Base-by-base conservation (phyloP, 2,113 vertebrate species). In the Serinus canaria region DNA sequence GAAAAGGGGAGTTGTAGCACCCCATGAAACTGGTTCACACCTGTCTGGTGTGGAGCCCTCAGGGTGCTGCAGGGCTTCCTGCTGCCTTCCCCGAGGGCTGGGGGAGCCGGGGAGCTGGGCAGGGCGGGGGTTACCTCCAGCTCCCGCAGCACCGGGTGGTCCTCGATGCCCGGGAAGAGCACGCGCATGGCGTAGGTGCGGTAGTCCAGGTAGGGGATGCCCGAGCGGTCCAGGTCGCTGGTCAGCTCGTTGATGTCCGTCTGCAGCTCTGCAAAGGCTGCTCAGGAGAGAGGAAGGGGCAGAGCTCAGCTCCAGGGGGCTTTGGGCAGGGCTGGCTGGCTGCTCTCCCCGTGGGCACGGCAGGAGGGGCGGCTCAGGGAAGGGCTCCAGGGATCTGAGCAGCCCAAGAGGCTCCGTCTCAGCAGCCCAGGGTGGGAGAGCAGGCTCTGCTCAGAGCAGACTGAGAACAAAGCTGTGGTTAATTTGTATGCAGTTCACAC, bases 191-290 rank as follows among this genome's bases (percentile, higher is more conserved):
- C 99, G 5, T 99, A 99, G 1, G 99, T 99, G 62, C 99, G 98
- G 60, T 99, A 99, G 97, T 99, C 99, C 70, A 99, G 98, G 96
- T 99, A 99, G 2, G 99, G 99, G 96, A 99, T 99, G 10, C 99
- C 99, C 0, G 99, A 98, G 75, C 99, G 98, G 97, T 99, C 99
- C 95, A 99, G 97, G 97, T 99, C 99, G 0, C 99, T 99, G 95
- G 99, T 99, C 89, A 99, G 97, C 96, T 99, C 99, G 18, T 99
- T 99, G 97, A 99, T 99, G 96, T 99, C 99, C 0, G 99, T 99
- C 97, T 99, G 99, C 79, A 99, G 98, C 98, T 99, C 99, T 3
- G 99, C 99, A 93, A 99, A 99, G 25, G 99, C 99, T 99, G 70
- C 43, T 33, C 1, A 56, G 59, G 63, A 79, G 56, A 41, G 8